Evolutionary conservation across 2,797 vertebrate genomes (phyloP), one percentile per base, ranked within the genome.

Genomic region (Onychomys arenicola): DNA sequence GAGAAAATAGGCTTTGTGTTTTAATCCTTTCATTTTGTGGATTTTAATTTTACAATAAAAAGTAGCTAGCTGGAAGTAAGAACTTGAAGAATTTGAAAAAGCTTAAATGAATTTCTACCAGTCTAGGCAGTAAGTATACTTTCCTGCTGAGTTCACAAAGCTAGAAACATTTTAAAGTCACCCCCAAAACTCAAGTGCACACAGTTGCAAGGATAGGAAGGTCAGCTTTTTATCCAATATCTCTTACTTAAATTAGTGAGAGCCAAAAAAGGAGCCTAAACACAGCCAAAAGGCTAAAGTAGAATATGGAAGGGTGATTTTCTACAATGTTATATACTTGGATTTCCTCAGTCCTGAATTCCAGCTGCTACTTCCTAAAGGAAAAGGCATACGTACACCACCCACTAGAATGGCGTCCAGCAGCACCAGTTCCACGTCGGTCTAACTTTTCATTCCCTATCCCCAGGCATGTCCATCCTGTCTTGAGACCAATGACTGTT

Each of bases 191-290:
- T 89, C 92, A 32, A 78, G 13, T 69, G 57, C 37, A 75, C 40
- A 78, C 5, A 25, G 34, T 11, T 93, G 29, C 85, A 87, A 80
- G 93, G 83, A 88, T 69, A 40, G 17, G 59, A 93, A 93, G 88
- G 83, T 76, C 34, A 84, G 75, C 34, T 83, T 95, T 97, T 91
- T 61, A 90, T 75, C 71, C 52, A n/a, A 92, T 93, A 86, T 96
- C 59, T 94, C 96, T 96, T 89, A 90, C 37, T 90, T 90, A 91
- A 97, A 98, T 97, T 96, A 95, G 94, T 97, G 82, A 97, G 97
- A 97, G 34, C 59, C 95, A 84, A 96, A 29, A 23, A 87, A 88
- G 19, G 91, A 98, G 89, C 76, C 65, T 94, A 97, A 97, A 95
- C 88, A n/a, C 77, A 97, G 93, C 37, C 77, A 97, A 96, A 97